Conservation (phyloP, 2,113 vertebrate genomes). For the Chaetops frenatus region DNA sequence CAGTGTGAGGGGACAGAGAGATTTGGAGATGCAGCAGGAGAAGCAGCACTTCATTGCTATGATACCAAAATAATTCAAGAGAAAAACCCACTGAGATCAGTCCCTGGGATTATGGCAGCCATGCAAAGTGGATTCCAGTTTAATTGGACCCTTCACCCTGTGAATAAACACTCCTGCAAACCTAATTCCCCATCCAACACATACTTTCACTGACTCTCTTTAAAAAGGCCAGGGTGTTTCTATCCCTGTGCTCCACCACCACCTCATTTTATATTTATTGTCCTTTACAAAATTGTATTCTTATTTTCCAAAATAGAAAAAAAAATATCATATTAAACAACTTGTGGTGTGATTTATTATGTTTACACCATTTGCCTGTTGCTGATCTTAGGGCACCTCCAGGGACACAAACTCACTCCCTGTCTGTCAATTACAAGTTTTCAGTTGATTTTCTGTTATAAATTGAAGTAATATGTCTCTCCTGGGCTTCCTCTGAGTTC, state of each 20-base stretch:
- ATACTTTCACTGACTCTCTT: not conserved
- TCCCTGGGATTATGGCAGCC: not conserved
- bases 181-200: not conserved
- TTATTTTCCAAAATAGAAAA: not conserved
- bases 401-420: slow-evolving; percentile 38
- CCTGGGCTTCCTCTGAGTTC: not conserved
- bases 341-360: slow-evolving; percentile 17
- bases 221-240: not conserved
- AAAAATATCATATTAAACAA: not conserved
- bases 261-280: slow-evolving; percentile 5
- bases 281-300: not conserved
- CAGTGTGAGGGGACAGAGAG: not conserved
- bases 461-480: slow-evolving; percentile 27
- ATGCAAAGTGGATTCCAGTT: not conserved
- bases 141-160: not conserved
- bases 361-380: slow-evolving; percentile 22
- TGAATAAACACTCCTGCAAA: not conserved
- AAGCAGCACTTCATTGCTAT: not conserved
- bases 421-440: slow-evolving; percentile 31
- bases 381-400: slow-evolving; percentile 15
- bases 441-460: slow-evolving; percentile 37
- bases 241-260: not conserved
- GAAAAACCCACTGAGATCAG: not conserved
- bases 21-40: not conserved
- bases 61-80: not conserved